Conservation (phyloP, 2,113 vertebrate genomes). For the Ceyx melanurus region DNA sequence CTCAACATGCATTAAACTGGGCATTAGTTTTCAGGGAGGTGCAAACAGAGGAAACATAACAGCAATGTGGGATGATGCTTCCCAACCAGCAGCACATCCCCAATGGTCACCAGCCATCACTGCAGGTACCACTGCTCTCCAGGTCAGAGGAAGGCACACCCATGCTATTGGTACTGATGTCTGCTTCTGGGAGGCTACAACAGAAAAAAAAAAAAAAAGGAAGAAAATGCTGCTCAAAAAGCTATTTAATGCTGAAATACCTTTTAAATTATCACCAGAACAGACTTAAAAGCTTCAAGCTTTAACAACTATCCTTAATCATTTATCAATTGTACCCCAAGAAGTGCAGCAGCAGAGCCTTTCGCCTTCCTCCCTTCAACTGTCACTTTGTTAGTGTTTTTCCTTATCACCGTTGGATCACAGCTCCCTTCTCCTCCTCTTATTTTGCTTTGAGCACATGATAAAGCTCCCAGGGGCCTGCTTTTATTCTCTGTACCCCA, state of each 20-base stretch:
- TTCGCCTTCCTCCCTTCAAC: not conserved
- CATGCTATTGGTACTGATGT: rapidly evolving
- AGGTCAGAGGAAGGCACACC: not conserved
- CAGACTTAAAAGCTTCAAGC: not conserved
- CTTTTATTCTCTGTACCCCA: not conserved
- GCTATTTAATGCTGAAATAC: not conserved
- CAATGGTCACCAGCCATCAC: not conserved
- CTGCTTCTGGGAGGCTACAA: not conserved
- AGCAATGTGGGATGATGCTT: not conserved
- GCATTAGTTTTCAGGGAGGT: not conserved
- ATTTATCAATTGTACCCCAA: not conserved
- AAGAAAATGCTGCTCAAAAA: not conserved
- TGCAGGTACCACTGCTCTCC: not conserved
- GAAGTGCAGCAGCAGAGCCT: not conserved
- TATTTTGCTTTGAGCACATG: not conserved
- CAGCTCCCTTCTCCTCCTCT: not conserved
- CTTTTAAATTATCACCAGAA: not conserved
- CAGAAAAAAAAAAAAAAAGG: not conserved
- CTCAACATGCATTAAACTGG: rapidly evolving
- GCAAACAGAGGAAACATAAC: not conserved
- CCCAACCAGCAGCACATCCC: not conserved
- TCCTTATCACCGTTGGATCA: not conserved
- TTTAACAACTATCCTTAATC: not conserved
- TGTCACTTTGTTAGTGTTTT: not conserved
- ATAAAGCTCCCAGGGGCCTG: not conserved